Evolutionary conservation across 2,888 invertebrate genomes (phyloP), one percentile per base, ranked within the genome.

Genomic region (Fragum fragum): DNA sequence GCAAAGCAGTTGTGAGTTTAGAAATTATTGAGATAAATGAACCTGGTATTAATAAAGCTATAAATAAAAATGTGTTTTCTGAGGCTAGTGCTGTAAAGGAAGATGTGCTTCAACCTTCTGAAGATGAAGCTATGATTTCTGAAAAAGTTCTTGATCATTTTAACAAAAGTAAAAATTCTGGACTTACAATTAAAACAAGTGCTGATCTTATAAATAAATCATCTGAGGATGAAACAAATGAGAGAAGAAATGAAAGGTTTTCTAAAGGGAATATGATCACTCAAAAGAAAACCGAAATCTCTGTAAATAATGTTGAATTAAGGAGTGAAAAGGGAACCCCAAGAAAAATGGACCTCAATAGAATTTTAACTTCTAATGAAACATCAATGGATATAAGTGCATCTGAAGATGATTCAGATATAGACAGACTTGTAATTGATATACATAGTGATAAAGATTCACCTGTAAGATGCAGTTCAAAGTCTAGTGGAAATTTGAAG

Each of bases 351-450:
- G 26, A 57, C 26, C 11, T 23, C 23, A 9, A 23, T n/a, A 47
- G 14, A n/a, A 47, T n/a, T 47, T n/a, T 14, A n/a, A 3, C 14
- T 3, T 47, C n/a, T n/a, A 23, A 57, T 57, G 11, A 23, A 57
- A 2, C 2, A 18, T 9, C 21, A n/a, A 32, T 18, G 16, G 61
- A 61, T 3, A 61, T 61, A 32, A 32, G 32, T 32, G 11, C 11
- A 9, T 55, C 42, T 21, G 80, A 75, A 21, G 73, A 73, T 52
- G 83, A 83, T 47, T 76, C 77, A 29, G 83, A 81, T 26, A 28
- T 53, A 36, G 85, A 79, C 2, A 73, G 74, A 39, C 70, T 85
- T 16, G 69, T 79, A 1, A 85, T 85, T 36, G 84, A 85, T 76
- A 39, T 81, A 14, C 81, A 79, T 18, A 39, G n/a, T 21, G 76